Evolutionary conservation across 2,113 vertebrate genomes (phyloP).

Genomic region (Lagopus muta): DNA sequence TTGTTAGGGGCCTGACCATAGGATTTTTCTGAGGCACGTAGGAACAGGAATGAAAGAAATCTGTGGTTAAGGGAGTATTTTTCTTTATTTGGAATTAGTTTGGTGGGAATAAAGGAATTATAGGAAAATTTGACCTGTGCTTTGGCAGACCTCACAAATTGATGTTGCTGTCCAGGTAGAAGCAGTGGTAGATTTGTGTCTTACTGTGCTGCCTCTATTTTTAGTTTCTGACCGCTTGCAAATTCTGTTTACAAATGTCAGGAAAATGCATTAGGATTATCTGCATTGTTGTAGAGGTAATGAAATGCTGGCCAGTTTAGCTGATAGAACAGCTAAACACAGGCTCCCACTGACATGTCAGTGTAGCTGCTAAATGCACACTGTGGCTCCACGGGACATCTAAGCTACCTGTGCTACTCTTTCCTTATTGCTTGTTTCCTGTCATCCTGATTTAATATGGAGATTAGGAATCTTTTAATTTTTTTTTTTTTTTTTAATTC

Average conservation of each 20-base stretch:
- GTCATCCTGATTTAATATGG: neutral
- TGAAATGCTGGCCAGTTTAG: conserved; percentile 49
- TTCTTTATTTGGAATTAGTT: neutral
- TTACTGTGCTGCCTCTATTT: conserved; percentile 52
- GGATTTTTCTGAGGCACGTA: neutral
- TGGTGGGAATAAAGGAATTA: neutral
- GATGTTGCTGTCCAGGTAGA: neutral
- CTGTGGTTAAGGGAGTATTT: neutral
- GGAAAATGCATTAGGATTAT: conserved; percentile 54
- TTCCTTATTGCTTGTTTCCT: neutral
- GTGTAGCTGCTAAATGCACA: neutral
- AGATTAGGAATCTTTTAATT: neutral
- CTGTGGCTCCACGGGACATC: neutral
- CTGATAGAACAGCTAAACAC: conserved; percentile 24
- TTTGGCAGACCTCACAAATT: neutral
- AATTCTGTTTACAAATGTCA: conserved; percentile 42
- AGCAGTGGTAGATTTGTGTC: neutral
- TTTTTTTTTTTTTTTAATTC: neutral
- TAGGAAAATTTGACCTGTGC: neutral
- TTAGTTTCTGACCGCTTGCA: conserved; percentile 46
- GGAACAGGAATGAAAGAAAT: neutral
- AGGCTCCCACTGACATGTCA: neutral
- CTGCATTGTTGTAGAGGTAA: conserved; percentile 34
- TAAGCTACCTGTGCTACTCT: neutral
- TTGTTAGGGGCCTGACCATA: neutral